Evolutionary conservation across 2,888 invertebrate genomes (phyloP), one percentile per base, ranked within the genome.

Genomic region (Drosophila pullipes): DNA sequence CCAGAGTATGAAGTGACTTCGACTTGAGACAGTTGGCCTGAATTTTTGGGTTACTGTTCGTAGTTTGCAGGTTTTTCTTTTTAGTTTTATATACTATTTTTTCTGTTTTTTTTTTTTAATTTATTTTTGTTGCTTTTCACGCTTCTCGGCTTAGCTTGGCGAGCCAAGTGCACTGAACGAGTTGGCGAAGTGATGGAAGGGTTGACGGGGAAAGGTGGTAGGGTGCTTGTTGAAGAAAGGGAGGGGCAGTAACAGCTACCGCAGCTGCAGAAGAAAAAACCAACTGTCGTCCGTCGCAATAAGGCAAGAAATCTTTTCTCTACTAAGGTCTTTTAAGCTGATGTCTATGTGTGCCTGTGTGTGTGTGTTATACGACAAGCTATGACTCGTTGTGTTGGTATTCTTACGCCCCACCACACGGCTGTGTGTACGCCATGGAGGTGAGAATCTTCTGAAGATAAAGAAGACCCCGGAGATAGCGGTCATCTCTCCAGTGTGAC

Each of bases 21-120:
- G 77, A 52, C 65, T 78, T 55, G 60, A 78, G 59, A 63, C 62
- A 69, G 76, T 76, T 79, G 78, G 78, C 78, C 78, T 79, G 78
- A 58, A 79, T 79, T 76, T 76, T 67, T 54, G 53, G 76, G 59
- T 58, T 52, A 58, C 18, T 59, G 62, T n/a, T 49, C n/a, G 62
- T 37, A 50, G 68, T 66, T 79, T 78, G 78, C 78, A 74, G 69
- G 66, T 80, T 76, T 69, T 69, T 58, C 55, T 53, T 65, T 60
- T 64, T 31, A 25, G 31, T 58, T 61, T 33, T 49, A 10, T 47
- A 25, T 18, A 28, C 30, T n/a, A 47, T 30, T 52, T 53, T 53
- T 33, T 54, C 31, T 59, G 47, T 22, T 30, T 53, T 22, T 30
- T n/a, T 49, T 52, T 41, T 74, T 66, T 44, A 74, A 35, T 61